Conservation (phyloP, 1,140 invertebrate species). For the Drosophila paulistorum region DNA sequence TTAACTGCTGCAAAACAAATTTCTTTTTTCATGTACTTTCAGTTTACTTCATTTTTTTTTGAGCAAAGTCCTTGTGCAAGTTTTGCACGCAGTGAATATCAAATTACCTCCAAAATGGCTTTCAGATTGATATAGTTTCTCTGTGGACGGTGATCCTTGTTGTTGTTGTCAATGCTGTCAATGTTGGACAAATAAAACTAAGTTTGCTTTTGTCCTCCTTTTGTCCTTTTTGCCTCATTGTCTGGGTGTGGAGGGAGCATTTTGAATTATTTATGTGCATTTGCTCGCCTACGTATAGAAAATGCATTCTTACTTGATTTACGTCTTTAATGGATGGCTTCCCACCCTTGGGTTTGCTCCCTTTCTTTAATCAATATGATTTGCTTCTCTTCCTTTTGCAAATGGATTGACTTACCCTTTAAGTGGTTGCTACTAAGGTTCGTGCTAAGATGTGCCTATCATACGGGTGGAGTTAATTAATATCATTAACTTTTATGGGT, state of each 20-base stretch:
- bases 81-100: slow-evolving; percentile 22
- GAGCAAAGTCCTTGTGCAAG: not conserved
- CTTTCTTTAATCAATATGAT: not conserved
- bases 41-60: not conserved
- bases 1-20: not conserved
- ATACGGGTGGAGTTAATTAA: slow-evolving; percentile 47
- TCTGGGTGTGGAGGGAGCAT: slow-evolving; percentile 29
- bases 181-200: slow-evolving; percentile 54
- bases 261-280: slow-evolving; percentile 58
- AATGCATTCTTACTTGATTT: slow-evolving; percentile 30
- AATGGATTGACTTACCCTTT: slow-evolving; percentile 32
- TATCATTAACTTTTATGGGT: slow-evolving; percentile 58
- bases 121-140: slow-evolving; percentile 43
- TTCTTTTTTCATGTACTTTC: not conserved
- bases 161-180: slow-evolving; percentile 27
- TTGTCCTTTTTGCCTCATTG: slow-evolving; percentile 19
- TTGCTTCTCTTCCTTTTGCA: not conserved
- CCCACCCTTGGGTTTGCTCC: not conserved
- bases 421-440: slow-evolving; percentile 20
- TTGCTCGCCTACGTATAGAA: slow-evolving; percentile 28
- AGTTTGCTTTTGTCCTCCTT: slow-evolving; percentile 29
- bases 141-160: slow-evolving; percentile 4
- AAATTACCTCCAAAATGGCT: slow-evolving; percentile 52
- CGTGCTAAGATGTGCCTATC: slow-evolving; percentile 14
- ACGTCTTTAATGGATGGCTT: slow-evolving; percentile 33